Percentiles rank a stretch among this genome's conserved stretches.
Evolutionary conservation across 2,888 invertebrate genomes (phyloP).

Genomic region (Drosophila incognita): DNA sequence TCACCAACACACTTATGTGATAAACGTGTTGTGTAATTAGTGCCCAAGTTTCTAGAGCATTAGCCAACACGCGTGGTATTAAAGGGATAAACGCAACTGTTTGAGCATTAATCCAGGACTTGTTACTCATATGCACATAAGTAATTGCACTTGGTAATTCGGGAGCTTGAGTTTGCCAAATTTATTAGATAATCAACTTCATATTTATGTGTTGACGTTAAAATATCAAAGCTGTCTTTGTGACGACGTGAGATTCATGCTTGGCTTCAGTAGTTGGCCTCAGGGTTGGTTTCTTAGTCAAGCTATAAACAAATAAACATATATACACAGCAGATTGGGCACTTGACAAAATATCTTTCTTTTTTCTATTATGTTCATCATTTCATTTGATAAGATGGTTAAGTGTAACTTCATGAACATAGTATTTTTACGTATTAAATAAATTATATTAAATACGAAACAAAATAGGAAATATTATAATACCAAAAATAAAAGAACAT

Average conservation of each 20-base stretch:
- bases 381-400: neutral
- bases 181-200: neutral
- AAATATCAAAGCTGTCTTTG: neutral
- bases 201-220: too few relatives aligned
- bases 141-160: neutral
- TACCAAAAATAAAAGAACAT: neutral
- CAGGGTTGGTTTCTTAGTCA: neutral
- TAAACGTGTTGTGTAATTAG: constrained; percentile 62
- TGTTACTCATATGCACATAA: neutral
- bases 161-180: neutral
- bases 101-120: constrained; percentile 1
- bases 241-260: neutral
- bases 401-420: neutral
- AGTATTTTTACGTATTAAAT: neutral
- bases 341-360: neutral
- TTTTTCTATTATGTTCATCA: neutral
- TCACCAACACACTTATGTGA: constrained; percentile 11
- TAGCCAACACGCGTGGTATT: constrained; percentile 25
- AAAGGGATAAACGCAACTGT: constrained; percentile 24
- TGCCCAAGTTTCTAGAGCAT: constrained; percentile 49
- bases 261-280: neutral
- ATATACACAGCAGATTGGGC: too few relatives aligned
- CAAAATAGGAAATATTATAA: neutral
- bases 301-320: neutral
- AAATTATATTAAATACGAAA: neutral